Base-by-base conservation (phyloP, 1,140 invertebrate species). In the Rhopalosiphum maidis region DNA sequence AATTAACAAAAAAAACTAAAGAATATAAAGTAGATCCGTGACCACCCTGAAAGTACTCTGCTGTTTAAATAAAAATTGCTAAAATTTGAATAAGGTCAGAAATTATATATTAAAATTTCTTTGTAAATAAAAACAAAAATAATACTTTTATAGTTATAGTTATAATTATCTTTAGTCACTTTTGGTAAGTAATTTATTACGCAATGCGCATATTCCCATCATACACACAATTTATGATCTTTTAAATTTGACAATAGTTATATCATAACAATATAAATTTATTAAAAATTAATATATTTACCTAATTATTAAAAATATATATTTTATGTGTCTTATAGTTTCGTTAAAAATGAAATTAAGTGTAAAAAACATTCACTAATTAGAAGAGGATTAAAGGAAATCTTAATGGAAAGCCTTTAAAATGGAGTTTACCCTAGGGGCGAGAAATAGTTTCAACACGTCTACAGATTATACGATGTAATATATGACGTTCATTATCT, bases 401-500 rank as follows among this genome's bases (percentile, higher is more conserved):
- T 30, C 22, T 54, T 41, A 35, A 37, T 37, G n/a, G 25, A 54
- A 89, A 54, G n/a, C 48, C 3, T 54, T 89, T 89, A 23, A 54
- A 54, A 54, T 55, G 11, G n/a, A 54, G 48, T 25, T 89, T 89
- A 51, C 2, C n/a, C 35, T 5, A 18, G 2, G 37, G n/a, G 22
- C 48, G 21, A 8, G 23, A 51, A 37, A 37, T 37, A 89, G 54
- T 89, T 55, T 89, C 22, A 37, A n/a, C 48, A 89, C n/a, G 8
- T 89, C 51, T 89, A 54, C 48, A 51, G 87, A 89, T 55, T 35
- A 82, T 82, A 37, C 35, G 21, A 21, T 82, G 35, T 82, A 55
- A 89, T 55, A 35, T 37, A 55, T 55, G 35, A 54, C 23, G 22
- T 89, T 89, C 48, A 55, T 89, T 89, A 89, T 89, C 21, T 88